Conservation (phyloP, 2,888 invertebrate species). For the Epirrita christyi region DNA sequence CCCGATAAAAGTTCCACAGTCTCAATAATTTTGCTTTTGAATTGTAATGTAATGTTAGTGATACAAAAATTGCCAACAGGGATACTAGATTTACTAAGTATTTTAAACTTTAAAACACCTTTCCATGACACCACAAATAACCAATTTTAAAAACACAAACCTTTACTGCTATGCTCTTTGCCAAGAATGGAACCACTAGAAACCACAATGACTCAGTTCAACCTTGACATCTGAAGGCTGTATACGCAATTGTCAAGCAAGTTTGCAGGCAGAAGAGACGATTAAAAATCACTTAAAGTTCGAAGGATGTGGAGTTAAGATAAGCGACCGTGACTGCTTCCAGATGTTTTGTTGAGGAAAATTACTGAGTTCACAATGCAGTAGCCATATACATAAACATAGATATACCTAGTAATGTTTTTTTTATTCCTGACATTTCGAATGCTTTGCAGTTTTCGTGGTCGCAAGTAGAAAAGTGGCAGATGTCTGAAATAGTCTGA, state of each 20-base stretch:
- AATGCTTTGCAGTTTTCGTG: no score
- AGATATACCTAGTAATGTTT: neutral
- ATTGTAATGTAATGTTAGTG: no score
- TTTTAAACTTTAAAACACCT: constrained; percentile 15
- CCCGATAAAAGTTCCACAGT: no score
- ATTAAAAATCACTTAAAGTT: constrained; percentile 22
- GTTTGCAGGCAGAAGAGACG: constrained; percentile 16
- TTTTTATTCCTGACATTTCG: no score
- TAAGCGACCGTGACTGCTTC: constrained; percentile 20
- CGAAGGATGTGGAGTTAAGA: constrained; percentile 7
- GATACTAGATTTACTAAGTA: no score
- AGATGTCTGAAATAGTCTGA: no score
- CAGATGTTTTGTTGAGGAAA: constrained; percentile 17
- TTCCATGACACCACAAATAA: constrained; percentile 9
- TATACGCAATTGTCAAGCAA: constrained; percentile 9
- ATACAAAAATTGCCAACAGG: no score
- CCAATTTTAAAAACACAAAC: constrained; percentile 19
- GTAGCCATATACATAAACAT: neutral
- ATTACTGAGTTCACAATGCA: constrained; percentile 6
- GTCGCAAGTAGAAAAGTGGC: no score
- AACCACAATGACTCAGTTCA: constrained; percentile 24
- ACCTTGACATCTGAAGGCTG: constrained; percentile 28
- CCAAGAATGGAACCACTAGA: constrained; percentile 14
- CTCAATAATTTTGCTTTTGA: no score
- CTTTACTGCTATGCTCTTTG: constrained; percentile 16